phyloP scores from a whole-genome alignment of 2,113 vertebrate species.

The Plotosus lineatus region DNA sequence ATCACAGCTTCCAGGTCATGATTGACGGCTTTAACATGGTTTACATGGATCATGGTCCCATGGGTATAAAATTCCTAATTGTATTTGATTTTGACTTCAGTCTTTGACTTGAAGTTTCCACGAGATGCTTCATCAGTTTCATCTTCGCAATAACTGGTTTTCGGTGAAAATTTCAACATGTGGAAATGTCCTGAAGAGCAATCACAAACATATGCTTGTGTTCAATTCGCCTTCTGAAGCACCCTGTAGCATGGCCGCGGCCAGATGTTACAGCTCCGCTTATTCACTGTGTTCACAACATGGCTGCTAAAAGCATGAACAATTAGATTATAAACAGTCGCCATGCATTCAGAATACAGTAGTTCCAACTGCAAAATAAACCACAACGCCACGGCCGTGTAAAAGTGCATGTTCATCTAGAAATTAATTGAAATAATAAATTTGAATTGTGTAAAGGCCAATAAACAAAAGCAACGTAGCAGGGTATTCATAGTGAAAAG shows the following conservation, averaged over 20 bases:
- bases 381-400: not conserved
- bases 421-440: not conserved
- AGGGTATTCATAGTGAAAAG: too few species aligned
- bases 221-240: conserved; percentile 21
- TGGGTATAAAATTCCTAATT: not conserved
- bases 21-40: not conserved
- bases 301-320: not conserved
- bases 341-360: not conserved
- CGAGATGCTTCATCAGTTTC: conserved; percentile 16
- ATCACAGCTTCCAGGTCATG: not conserved
- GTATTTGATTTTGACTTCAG: not conserved
- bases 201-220: conserved; percentile 9
- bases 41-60: not conserved
- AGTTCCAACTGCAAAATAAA: not conserved
- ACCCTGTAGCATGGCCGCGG: conserved; percentile 17
- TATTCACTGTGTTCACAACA: conserved; percentile 3
- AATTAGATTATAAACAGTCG: conserved; percentile 9
- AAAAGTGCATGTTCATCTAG: not conserved
- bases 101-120: conserved; percentile 11
- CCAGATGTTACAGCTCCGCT: conserved; percentile 21
- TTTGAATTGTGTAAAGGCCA: not conserved
- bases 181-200: conserved; percentile 18
- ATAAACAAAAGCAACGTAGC: not conserved
- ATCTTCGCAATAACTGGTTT: conserved; percentile 6
- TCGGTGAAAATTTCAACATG: not conserved